Evolutionary conservation across 2,888 invertebrate genomes (phyloP).

Genomic region (Linyphia triangularis): DNA sequence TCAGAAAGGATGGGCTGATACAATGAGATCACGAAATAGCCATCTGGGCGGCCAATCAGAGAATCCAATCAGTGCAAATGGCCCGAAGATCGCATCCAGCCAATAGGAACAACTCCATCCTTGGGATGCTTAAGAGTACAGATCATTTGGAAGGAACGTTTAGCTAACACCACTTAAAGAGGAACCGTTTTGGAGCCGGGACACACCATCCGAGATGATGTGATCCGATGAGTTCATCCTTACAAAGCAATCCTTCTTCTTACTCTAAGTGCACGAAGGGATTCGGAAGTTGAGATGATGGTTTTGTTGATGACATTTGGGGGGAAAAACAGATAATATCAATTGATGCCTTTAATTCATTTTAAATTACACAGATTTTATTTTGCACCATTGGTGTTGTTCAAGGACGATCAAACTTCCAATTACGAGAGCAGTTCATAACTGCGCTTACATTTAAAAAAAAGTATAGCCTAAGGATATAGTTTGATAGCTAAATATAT

Average conservation of each 20-base stretch:
- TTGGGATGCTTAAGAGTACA: constrained; percentile 65
- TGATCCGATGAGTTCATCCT: constrained; percentile 15
- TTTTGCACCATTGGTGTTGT: too few relatives aligned
- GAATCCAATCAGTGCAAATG: constrained; percentile 75
- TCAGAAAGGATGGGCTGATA: neutral
- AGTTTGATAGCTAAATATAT: too few relatives aligned
- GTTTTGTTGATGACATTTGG: neutral
- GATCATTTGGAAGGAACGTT: constrained; percentile 71
- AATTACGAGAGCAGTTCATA: too few relatives aligned
- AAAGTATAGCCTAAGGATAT: too few relatives aligned
- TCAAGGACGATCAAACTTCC: too few relatives aligned
- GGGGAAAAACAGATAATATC: too few relatives aligned
- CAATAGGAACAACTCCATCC: constrained; percentile 65
- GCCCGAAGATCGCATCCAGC: constrained; percentile 65
- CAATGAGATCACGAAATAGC: constrained; percentile 71
- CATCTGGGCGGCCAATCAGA: constrained; percentile 68
- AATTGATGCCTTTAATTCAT: too few relatives aligned
- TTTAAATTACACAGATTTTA: too few relatives aligned
- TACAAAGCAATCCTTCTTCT: constrained; percentile 6
- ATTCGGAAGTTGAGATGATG: neutral
- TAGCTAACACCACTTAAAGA: constrained; percentile 73
- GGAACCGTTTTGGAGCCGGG: constrained; percentile 31
- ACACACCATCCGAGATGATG: constrained; percentile 39
- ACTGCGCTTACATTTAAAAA: too few relatives aligned
- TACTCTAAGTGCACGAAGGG: neutral